phyloP scores from a whole-genome alignment of 1,140 invertebrate species.

The Monochamus saltuarius region DNA sequence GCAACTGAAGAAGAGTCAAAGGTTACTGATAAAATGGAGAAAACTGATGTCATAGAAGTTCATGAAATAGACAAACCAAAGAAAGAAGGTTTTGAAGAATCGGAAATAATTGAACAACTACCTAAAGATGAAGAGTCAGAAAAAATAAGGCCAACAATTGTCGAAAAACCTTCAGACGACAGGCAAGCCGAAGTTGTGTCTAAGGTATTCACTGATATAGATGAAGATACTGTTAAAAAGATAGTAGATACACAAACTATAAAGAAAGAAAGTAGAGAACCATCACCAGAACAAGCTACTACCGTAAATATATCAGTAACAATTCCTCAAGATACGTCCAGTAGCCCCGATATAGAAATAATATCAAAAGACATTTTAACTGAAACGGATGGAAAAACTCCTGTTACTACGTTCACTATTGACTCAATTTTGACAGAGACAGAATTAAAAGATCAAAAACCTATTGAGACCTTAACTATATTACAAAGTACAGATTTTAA shows the following conservation, averaged over 20 bases:
- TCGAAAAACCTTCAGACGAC: constrained; percentile 10
- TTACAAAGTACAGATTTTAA: no score
- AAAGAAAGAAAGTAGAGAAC: not conserved
- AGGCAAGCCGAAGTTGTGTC: constrained; percentile 28
- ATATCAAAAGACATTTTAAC: constrained; percentile 27
- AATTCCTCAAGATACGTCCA: constrained; percentile 14
- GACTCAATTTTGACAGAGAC: constrained; percentile 39
- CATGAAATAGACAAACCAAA: not conserved
- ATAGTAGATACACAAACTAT: constrained; percentile 13
- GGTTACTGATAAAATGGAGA: not conserved
- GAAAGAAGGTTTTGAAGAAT: not conserved
- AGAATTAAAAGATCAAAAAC: constrained; percentile 17
- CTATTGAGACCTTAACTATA: no score
- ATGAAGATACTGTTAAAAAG: constrained; percentile 37
- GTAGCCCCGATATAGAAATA: constrained; percentile 21
- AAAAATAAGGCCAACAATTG: not conserved
- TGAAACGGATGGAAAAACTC: constrained; percentile 14
- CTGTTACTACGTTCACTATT: constrained; percentile 29
- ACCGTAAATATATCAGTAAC: constrained; percentile 7
- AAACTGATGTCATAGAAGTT: not conserved
- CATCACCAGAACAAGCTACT: not conserved
- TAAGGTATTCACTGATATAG: constrained; percentile 43
- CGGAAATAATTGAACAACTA: not conserved
- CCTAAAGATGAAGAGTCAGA: not conserved
- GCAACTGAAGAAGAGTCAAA: not conserved